phyloP scores from a whole-genome alignment of 2,113 vertebrate species.

The Cavia porcellus region DNA sequence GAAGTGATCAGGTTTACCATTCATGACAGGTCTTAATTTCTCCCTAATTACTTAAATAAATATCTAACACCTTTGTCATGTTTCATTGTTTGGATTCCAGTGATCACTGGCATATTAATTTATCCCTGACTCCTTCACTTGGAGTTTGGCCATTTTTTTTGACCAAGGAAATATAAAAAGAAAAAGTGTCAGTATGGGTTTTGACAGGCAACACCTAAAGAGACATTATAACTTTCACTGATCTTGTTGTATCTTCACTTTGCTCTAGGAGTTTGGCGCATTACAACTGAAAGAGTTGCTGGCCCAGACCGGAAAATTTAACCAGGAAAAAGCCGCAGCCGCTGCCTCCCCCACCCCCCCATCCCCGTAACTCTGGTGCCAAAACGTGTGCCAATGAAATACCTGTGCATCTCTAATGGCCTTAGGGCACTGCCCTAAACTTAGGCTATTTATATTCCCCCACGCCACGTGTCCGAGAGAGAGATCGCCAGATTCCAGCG shows the following conservation, averaged over 20 bases:
- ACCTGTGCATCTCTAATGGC: too few species aligned
- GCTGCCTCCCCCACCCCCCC: too few species aligned
- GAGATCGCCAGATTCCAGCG: too few species aligned
- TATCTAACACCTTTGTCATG: neutral
- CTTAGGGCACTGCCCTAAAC: too few species aligned
- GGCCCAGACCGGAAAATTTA: too few species aligned
- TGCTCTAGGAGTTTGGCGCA: neutral
- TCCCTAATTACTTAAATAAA: neutral
- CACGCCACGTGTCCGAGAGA: too few species aligned
- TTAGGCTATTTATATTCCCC: too few species aligned
- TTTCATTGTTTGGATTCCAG: neutral
- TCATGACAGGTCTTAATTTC: neutral
- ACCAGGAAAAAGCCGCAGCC: too few species aligned
- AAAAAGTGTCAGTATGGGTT: neutral
- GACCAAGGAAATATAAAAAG: neutral
- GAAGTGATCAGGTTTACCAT: slow-evolving; percentile 17
- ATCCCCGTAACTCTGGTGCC: too few species aligned
- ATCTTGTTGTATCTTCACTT: neutral
- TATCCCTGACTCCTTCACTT: neutral
- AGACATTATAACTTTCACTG: neutral
- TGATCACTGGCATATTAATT: neutral
- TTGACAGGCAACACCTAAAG: neutral
- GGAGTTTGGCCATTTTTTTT: neutral
- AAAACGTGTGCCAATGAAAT: too few species aligned
- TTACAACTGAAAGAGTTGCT: too few species aligned